These are phyloP conservation scores for Buteo buteo DNA, from an alignment of 2,113 vertebrate species.

Conservation along the genomic window DNA sequence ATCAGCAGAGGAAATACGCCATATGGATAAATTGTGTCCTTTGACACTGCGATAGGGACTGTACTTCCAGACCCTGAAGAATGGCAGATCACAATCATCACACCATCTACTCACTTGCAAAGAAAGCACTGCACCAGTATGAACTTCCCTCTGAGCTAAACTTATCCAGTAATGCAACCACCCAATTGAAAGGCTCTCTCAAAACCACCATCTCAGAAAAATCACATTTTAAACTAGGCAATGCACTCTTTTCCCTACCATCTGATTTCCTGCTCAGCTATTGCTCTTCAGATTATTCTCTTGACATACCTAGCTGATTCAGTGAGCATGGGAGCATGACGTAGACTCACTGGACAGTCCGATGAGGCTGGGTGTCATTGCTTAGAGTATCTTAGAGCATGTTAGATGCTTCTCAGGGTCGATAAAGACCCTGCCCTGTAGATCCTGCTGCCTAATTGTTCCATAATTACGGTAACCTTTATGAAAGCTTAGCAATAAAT, in stretches of 20 bases:
- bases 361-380: neutral
- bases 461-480: neutral
- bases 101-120: neutral
- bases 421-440: neutral
- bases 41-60: neutral
- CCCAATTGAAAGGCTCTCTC: neutral
- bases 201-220: neutral
- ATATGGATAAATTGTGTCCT: neutral
- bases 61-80: neutral
- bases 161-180: neutral
- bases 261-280: neutral
- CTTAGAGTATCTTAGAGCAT: neutral
- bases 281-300: neutral
- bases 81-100: neutral
- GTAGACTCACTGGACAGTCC: neutral
- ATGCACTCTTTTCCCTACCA: neutral
- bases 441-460: neutral
- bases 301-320: neutral
- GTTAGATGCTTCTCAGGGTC: neutral
- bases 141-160: neutral
- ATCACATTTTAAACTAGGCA: neutral
- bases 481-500: conserved; percentile 34
- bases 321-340: neutral
- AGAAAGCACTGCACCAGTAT: neutral
- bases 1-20: neutral